Base-by-base conservation (phyloP, 2,113 vertebrate species). In the Datnioides undecimradiatus region DNA sequence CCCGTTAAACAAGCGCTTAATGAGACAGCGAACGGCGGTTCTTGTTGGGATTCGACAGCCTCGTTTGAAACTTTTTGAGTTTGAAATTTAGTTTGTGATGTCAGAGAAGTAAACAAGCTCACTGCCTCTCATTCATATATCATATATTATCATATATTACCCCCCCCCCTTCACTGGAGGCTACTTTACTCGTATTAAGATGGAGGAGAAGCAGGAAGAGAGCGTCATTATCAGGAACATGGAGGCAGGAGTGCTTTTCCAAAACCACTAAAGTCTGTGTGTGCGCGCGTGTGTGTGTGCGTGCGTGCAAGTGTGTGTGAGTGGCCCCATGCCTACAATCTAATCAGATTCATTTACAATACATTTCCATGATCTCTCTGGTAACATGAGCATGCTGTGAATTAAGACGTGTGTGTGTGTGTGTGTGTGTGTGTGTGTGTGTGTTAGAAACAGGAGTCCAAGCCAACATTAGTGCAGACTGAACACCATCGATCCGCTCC, bases 151-250 rank as follows among this genome's bases (percentile, higher is more conserved):
- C n/a, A n/a, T n/a, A n/a, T n/a, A n/a, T n/a, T n/a, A n/a, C 10
- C 29, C 21, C 25, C 2, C 12, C 38, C 19, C 36, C n/a, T 29
- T 66, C 77, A 74, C 45, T 64, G n/a, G 25, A 46, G 64, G 25
- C 52, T 25, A 31, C 64, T 69, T 59, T 80, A 82, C 80, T 78
- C 34, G 57, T 23, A 78, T 88, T 82, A 73, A 60, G 54, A 86
- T 65, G 78, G 43, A 68, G 75, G 58, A 43, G 65, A 45, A 79
- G 76, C 80, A 73, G 86, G 83, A 86, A 84, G 86, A 68, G 73
- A 73, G 80, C 33, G 57, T 88, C 83, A 52, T 88, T 83, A 86
- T 78, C 71, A 45, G 73, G 72, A 77, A 83, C 80, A 75, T 80
- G 59, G 67, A 82, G 68, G 71, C 75, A 49, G 34, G 43, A 74